A percentile compares a stretch with the other conserved stretches of the same genome.
Conservation (phyloP, 1,140 invertebrate species). For the Drosophila pallidifrons region DNA sequence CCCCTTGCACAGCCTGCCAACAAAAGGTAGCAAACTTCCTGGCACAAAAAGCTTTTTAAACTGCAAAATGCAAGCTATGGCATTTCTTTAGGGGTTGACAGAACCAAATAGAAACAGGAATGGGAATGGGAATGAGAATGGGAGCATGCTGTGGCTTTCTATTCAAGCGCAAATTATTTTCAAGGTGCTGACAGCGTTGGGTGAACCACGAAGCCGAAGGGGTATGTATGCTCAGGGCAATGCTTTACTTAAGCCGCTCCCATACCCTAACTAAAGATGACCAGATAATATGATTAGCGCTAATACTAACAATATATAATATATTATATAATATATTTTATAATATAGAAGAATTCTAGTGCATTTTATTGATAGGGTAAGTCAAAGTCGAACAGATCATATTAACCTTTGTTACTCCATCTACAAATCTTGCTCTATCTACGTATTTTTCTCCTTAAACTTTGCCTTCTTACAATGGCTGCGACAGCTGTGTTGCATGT, state of each 20-base stretch:
- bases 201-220: constrained; percentile 42
- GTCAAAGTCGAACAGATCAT: too few relatives aligned
- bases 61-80: constrained; percentile 65
- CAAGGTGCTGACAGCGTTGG: constrained; percentile 49
- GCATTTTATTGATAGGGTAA: too few relatives aligned
- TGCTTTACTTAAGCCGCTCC: constrained; percentile 29
- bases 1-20: constrained; percentile 19
- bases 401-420: too few relatives aligned
- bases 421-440: not conserved
- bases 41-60: constrained; percentile 71
- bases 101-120: not conserved
- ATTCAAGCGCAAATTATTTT: constrained; percentile 74
- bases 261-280: not conserved
- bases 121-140: not conserved
- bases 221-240: constrained; percentile 10
- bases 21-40: constrained; percentile 77
- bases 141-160: constrained; percentile 43
- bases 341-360: too few relatives aligned
- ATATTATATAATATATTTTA: too few relatives aligned
- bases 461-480: constrained; percentile 26
- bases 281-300: too few relatives aligned
- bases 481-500: constrained; percentile 24
- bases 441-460: not conserved
- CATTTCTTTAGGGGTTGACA: constrained; percentile 54
- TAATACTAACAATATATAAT: too few relatives aligned